Conservation (phyloP, 2,113 vertebrate genomes). For the Petaurus breviceps region DNA sequence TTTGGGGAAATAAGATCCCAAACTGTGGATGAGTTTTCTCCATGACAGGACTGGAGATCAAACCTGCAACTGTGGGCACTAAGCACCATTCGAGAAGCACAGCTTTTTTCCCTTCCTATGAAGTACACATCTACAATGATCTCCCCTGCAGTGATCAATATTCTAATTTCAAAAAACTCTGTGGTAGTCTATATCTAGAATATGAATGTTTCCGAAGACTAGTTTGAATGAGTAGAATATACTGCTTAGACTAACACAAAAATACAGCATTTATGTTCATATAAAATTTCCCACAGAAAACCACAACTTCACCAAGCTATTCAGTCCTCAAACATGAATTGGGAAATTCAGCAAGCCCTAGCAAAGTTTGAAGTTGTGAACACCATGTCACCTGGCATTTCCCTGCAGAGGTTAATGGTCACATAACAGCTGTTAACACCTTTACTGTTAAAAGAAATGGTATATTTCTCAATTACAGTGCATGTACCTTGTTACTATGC, state of each 20-base stretch:
- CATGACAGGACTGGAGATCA: constrained; percentile 39
- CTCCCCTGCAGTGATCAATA: background rate
- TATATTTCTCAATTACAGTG: constrained; percentile 5
- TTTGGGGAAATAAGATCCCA: background rate
- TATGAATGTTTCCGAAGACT: constrained; percentile 34
- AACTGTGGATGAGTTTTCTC: background rate
- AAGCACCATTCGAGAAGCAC: constrained; percentile 6
- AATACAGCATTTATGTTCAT: constrained; percentile 46
- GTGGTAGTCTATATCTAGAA: background rate
- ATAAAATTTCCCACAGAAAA: background rate
- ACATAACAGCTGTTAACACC: background rate
- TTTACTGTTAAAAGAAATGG: constrained; percentile 38
- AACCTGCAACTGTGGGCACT: constrained; percentile 18
- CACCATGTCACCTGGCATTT: background rate
- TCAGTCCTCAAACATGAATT: constrained; percentile 37
- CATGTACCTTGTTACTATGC: background rate
- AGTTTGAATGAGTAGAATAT: constrained; percentile 35
- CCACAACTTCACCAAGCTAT: background rate
- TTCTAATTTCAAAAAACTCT: background rate
- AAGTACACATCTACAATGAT: constrained; percentile 30
- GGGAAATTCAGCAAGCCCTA: constrained; percentile 55
- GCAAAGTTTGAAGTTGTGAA: constrained; percentile 3
- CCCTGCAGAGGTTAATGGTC: constrained; percentile 34
- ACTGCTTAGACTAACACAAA: constrained; percentile 17
- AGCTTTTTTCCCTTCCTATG: constrained; percentile 19